These are phyloP conservation scores for Ommatoiulus sabulosus DNA, from an alignment of 2,888 invertebrate species.

Conservation along the genomic window DNA sequence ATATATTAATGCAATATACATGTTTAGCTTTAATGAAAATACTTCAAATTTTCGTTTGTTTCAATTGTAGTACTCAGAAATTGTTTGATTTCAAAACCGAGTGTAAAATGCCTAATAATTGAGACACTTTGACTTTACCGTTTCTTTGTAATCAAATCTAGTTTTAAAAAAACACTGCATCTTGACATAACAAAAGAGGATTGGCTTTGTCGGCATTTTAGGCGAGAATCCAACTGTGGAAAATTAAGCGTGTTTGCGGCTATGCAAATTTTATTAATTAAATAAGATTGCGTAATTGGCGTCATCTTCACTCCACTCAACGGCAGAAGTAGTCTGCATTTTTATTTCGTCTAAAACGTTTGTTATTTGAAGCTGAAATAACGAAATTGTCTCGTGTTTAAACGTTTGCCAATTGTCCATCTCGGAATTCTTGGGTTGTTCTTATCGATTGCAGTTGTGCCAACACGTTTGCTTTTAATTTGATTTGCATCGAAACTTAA, in stretches of 20 bases:
- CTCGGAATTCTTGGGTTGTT: not conserved
- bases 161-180: not conserved
- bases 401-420: not conserved
- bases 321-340: not conserved
- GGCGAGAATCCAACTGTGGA: not conserved
- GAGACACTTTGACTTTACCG: no score
- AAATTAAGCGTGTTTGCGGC: not conserved
- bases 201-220: not conserved
- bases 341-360: not conserved
- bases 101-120: not conserved
- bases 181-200: not conserved
- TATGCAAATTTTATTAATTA: slow-evolving; percentile 1
- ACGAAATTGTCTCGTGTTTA: not conserved
- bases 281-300: not conserved
- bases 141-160: not conserved
- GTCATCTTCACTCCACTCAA: not conserved
- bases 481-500: not conserved
- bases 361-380: not conserved
- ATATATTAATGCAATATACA: no score
- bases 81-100: not conserved
- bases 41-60: no score
- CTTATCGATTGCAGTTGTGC: no score
- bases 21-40: no score
- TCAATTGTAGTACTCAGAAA: no score
- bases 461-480: no score